phyloP scores from a whole-genome alignment of 2,113 vertebrate species.

The Heterotis niloticus region DNA sequence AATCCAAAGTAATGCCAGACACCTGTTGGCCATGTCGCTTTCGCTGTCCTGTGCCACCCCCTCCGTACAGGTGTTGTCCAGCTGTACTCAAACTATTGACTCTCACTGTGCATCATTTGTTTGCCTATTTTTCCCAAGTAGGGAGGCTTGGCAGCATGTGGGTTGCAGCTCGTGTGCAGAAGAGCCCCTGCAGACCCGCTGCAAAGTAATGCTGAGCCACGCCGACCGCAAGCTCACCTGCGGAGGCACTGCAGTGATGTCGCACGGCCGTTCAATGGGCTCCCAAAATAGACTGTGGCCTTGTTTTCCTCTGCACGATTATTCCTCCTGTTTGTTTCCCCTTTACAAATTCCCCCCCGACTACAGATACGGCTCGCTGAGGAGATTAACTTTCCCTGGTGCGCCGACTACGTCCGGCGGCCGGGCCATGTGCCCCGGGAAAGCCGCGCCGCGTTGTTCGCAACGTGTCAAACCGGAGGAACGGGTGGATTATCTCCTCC shows the following conservation, averaged over 20 bases:
- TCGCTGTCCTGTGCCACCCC: too few species aligned
- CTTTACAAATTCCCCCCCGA: slow-evolving; percentile 49
- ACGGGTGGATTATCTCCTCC: slow-evolving; percentile 66
- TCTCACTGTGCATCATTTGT: too few species aligned
- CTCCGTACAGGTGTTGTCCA: too few species aligned
- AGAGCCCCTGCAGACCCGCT: not conserved
- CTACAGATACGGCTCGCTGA: slow-evolving; percentile 31
- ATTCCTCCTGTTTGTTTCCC: slow-evolving; percentile 51
- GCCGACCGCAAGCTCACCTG: slow-evolving; percentile 37
- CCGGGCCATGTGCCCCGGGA: too few species aligned
- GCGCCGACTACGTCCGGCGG: slow-evolving; percentile 34
- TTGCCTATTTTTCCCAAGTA: not conserved
- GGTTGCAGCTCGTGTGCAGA: not conserved
- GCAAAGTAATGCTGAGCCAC: slow-evolving; percentile 33
- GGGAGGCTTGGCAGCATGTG: not conserved
- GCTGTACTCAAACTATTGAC: too few species aligned
- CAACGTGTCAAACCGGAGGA: slow-evolving; percentile 40
- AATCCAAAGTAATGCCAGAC: too few species aligned
- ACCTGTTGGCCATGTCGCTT: too few species aligned
- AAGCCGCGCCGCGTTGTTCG: too few species aligned
- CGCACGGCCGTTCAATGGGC: not conserved
- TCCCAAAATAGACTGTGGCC: too few species aligned
- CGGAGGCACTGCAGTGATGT: slow-evolving; percentile 33
- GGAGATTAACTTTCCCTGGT: slow-evolving; percentile 39
- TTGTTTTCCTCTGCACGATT: slow-evolving; percentile 48